These are phyloP conservation scores for Rhorus exstirpatorius DNA, from an alignment of 2,888 invertebrate genomes.

Conservation along the genomic window DNA sequence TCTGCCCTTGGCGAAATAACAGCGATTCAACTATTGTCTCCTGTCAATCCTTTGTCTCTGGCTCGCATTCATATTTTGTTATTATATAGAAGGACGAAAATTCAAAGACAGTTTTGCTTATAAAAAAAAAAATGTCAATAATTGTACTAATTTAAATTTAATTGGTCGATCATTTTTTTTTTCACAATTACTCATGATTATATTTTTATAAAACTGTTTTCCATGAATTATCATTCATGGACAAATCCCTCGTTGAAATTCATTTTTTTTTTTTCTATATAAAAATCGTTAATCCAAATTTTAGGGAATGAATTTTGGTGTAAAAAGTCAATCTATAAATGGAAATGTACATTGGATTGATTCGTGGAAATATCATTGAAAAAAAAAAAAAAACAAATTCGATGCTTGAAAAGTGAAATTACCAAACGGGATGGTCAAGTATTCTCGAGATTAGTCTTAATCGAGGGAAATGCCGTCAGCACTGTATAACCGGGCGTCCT, in stretches of 20 bases:
- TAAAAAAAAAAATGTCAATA: no score
- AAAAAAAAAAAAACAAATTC: neutral
- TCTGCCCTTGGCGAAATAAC: slow-evolving; percentile 2
- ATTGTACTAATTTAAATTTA: neutral
- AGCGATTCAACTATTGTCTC: slow-evolving; percentile 23
- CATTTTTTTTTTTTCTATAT: neutral
- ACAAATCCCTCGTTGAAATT: neutral
- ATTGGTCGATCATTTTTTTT: neutral
- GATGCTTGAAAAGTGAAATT: slow-evolving; percentile 22
- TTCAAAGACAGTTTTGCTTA: no score
- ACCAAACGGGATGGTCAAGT: slow-evolving; percentile 20
- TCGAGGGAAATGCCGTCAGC: slow-evolving; percentile 76
- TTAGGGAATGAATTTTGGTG: no score
- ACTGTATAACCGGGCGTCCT: slow-evolving; percentile 77
- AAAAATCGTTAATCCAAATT: no score
- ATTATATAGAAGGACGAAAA: no score
- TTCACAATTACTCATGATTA: neutral
- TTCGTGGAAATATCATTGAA: neutral
- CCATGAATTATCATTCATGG: neutral
- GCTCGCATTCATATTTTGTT: neutral
- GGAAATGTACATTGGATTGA: neutral
- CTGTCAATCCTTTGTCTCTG: slow-evolving; percentile 15
- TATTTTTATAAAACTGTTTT: neutral
- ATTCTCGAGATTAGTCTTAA: slow-evolving; percentile 57
- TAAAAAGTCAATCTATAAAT: no score